phyloP scores from a whole-genome alignment of 2,113 vertebrate genomes.

The Motacilla tschutschensis region DNA sequence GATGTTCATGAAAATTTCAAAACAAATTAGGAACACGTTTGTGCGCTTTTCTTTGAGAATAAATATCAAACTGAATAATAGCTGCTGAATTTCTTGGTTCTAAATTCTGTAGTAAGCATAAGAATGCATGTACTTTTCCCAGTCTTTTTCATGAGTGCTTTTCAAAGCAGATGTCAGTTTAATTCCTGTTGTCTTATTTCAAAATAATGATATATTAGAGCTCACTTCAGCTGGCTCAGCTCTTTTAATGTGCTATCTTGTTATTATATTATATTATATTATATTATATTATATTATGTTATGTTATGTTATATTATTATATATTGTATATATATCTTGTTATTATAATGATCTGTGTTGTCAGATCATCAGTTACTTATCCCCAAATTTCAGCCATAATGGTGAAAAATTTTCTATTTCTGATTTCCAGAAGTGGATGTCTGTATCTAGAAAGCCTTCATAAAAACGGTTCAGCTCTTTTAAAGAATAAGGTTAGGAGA shows the following conservation, averaged over 20 bases:
- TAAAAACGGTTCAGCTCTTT: not conserved
- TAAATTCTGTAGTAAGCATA: not conserved
- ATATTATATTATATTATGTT: no score
- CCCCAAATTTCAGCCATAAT: not conserved
- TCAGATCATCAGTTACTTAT: not conserved
- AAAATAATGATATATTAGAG: not conserved
- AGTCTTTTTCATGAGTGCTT: not conserved
- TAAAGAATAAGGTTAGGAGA: not conserved
- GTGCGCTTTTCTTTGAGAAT: not conserved
- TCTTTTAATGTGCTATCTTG: not conserved
- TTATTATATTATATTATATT: no score
- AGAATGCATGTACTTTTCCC: not conserved
- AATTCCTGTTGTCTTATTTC: not conserved
- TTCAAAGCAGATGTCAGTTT: not conserved
- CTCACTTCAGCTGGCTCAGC: not conserved
- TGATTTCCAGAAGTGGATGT: not conserved
- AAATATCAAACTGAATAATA: not conserved
- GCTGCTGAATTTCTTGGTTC: not conserved
- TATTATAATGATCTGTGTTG: not conserved
- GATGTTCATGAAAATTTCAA: not conserved
- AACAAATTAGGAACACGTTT: not conserved
- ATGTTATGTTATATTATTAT: no score
- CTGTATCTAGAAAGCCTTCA: not conserved
- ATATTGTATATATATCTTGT: no score
- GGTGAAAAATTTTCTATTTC: not conserved